These are phyloP conservation scores for Diabrotica virgifera DNA, from an alignment of 1,140 invertebrate genomes.

Conservation along the genomic window DNA sequence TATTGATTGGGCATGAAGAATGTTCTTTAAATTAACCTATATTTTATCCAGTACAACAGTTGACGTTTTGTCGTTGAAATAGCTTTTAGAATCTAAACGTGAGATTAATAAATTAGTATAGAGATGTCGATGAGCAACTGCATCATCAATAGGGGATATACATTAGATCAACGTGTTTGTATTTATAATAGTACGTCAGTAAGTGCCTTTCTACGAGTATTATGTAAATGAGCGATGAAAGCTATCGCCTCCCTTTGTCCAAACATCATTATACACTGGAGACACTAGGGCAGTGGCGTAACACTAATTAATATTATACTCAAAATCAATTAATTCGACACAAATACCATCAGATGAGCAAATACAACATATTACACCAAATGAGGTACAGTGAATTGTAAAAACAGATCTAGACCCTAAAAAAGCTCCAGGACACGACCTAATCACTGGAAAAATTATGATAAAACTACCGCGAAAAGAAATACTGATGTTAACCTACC, in stretches of 20 bases:
- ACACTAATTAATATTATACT: background rate
- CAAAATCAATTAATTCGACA: no score
- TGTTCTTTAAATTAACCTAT: no score
- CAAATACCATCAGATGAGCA: no score
- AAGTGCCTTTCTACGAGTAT: constrained; percentile 42
- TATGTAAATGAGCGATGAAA: constrained; percentile 46
- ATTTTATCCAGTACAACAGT: no score
- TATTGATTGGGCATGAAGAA: no score
- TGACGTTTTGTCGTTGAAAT: background rate
- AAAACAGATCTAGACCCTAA: no score
- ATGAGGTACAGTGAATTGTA: no score
- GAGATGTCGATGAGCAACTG: constrained; percentile 1
- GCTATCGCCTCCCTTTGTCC: constrained; percentile 43
- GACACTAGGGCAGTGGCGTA: constrained; percentile 24
- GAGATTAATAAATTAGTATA: constrained; percentile 19
- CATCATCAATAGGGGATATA: constrained; percentile 10
- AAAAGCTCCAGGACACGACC: no score
- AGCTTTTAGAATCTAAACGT: background rate
- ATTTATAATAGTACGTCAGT: constrained; percentile 44
- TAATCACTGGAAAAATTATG: no score
- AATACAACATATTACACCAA: no score
- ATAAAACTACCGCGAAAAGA: no score
- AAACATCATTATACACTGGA: constrained; percentile 43
- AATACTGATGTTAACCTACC: no score
- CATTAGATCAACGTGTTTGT: constrained; percentile 35